Conservation (phyloP, 2,888 invertebrate genomes). For the Drosophila picticornis region DNA sequence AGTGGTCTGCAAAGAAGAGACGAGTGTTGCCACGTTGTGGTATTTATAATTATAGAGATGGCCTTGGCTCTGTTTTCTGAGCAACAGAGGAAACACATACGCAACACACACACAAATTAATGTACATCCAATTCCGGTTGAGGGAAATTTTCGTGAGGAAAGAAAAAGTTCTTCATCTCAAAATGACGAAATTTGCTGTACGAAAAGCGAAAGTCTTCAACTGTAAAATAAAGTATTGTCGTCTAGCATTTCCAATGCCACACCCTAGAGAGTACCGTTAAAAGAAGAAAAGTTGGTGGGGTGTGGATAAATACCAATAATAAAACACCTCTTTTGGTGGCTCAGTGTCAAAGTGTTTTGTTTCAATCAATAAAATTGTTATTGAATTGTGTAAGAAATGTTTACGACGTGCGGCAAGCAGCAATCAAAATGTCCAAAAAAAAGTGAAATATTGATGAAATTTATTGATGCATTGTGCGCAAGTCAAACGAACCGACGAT, state of each 20-base stretch:
- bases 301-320: conserved; percentile 17
- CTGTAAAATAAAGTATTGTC: conserved; percentile 9
- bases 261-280: conserved; percentile 42
- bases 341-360: conserved; percentile 69
- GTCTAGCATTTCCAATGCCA: conserved; percentile 6
- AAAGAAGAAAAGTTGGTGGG: neutral
- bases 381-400: conserved; percentile 67
- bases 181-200: neutral
- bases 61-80: conserved; percentile 50
- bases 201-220: conserved; percentile 66
- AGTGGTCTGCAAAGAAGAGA: conserved; percentile 22
- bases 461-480: conserved; percentile 67
- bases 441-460: conserved; percentile 77
- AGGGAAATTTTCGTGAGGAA: conserved; percentile 22
- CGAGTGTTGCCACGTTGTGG: conserved; percentile 4
- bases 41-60: conserved; percentile 42
- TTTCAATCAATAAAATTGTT: conserved; percentile 53
- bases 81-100: conserved; percentile 22
- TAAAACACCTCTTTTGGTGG: conserved; percentile 30
- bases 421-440: conserved; percentile 63
- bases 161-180: conserved; percentile 22
- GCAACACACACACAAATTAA: conserved; percentile 5
- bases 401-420: conserved; percentile 22
- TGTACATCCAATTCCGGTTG: conserved; percentile 26
- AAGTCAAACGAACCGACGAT: conserved; percentile 56